Percentiles rank a stretch among this genome's conserved stretches.
These are phyloP conservation scores for Plebejus argus DNA, from an alignment of 2,888 invertebrate species.

Conservation along the genomic window DNA sequence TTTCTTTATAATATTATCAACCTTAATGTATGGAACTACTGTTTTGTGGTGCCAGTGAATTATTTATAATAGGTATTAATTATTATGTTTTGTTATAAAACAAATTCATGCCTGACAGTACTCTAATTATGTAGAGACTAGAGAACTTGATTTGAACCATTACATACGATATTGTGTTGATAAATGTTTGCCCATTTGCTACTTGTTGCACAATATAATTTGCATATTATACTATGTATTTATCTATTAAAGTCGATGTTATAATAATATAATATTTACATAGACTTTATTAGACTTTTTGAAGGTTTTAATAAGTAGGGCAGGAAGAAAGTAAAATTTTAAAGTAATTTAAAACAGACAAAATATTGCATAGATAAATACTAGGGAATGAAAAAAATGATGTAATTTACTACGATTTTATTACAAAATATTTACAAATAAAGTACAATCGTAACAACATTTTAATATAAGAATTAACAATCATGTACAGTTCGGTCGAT, in stretches of 20 bases:
- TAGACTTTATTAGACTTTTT: too few species aligned
- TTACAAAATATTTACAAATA: conserved; percentile 25
- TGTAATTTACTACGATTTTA: conserved; percentile 30
- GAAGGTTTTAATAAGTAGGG: too few species aligned
- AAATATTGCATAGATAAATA: too few species aligned
- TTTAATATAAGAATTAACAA: conserved; percentile 24
- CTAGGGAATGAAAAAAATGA: background rate
- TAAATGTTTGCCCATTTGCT: background rate
- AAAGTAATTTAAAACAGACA: too few species aligned
- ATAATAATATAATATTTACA: too few species aligned
- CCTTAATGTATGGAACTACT: too few species aligned
- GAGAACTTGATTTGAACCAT: background rate
- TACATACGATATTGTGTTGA: background rate
- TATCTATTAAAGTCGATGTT: too few species aligned
- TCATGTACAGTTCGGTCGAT: conserved; percentile 43
- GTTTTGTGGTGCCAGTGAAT: too few species aligned
- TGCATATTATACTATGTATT: background rate
- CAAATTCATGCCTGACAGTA: background rate
- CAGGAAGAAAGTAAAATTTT: too few species aligned
- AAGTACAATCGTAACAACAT: conserved; percentile 4
- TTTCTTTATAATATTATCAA: too few species aligned
- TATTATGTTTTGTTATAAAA: background rate
- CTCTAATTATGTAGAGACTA: background rate
- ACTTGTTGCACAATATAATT: background rate
- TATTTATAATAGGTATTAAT: background rate